Base-by-base conservation (phyloP, 2,113 vertebrate species). In the Leucosticte australis region DNA sequence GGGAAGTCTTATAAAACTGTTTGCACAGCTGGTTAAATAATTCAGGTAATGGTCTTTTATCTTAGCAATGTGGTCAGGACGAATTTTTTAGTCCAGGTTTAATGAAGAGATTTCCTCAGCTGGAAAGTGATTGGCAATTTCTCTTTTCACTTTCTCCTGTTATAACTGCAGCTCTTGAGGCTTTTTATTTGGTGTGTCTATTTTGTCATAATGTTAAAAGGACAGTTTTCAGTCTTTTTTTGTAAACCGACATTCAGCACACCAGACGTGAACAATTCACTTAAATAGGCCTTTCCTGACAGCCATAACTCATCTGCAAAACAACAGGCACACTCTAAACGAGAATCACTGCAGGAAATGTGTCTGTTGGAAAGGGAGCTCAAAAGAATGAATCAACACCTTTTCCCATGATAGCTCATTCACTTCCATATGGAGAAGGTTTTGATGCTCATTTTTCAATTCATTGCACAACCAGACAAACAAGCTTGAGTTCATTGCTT, bases 301-400 rank as follows among this genome's bases (percentile, higher is more conserved):
- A 97, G 93, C 90, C 53, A 24, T 78, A 94, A 87, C 73, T 96
- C 92, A 83, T 88, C 92, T 94, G 83, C 86, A 90, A 83, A 95
- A 83, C 93, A 93, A 92, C 83, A 90, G 90, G 82, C 93, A n/a
- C 42, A 55, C 67, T 89, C 69, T 47, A 62, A 96, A 81, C 0
- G 6, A 83, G 90, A 95, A 90, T 83, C 88, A 74, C 92, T 71
- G 90, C 78, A 60, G 92, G 64, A 86, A 96, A 93, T 15, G 47
- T 31, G 47, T 75, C 82, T 90, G 63, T 49, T 88, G 83, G 82
- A 86, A 83, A 59, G 55, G 63, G 67, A 91, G 64, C 82, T 83
- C 90, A 44, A 47, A 83, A 56, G 73, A 92, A 81, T 49, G 83
- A 56, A 88, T 67, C 85, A 67, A 80, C 76, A 63, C 42, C 60